Conservation (phyloP, 2,888 invertebrate genomes). For the Drosophila differens region DNA sequence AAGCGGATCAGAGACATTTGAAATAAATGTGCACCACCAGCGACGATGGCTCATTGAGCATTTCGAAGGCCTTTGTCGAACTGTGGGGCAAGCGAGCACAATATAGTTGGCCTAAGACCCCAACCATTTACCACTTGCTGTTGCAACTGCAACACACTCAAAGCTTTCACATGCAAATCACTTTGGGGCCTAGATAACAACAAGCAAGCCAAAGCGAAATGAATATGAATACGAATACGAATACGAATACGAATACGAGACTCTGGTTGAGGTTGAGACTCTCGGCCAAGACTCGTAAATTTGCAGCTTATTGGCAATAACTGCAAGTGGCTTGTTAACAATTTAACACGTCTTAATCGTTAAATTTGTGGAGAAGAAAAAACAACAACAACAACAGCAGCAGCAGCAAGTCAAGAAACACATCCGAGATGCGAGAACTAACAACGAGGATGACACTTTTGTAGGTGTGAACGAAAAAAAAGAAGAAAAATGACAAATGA, state of each 20-base stretch:
- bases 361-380: slow-evolving; percentile 80
- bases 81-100: slow-evolving; percentile 29
- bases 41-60: slow-evolving; percentile 47
- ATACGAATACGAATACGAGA: slow-evolving; percentile 21
- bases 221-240: neutral
- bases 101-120: slow-evolving; percentile 24
- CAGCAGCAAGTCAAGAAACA: slow-evolving; percentile 22
- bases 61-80: slow-evolving; percentile 20
- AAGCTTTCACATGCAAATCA: slow-evolving; percentile 57
- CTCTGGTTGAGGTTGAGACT: slow-evolving; percentile 28
- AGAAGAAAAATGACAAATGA: slow-evolving; percentile 14
- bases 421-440: slow-evolving; percentile 12
- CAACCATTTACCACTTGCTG: slow-evolving; percentile 36
- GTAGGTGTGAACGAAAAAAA: slow-evolving; percentile 82
- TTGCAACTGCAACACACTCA: slow-evolving; percentile 16
- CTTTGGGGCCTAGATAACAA: slow-evolving; percentile 26
- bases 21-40: slow-evolving; percentile 24
- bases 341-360: slow-evolving; percentile 86
- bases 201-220: slow-evolving; percentile 4
- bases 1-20: slow-evolving; percentile 32
- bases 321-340: slow-evolving; percentile 85
- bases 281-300: slow-evolving; percentile 82
- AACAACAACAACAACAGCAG: neutral
- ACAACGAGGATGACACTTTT: slow-evolving; percentile 80
- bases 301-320: slow-evolving; percentile 84